phyloP scores from a whole-genome alignment of 1,140 invertebrate species.

The Brachionus rubens region DNA sequence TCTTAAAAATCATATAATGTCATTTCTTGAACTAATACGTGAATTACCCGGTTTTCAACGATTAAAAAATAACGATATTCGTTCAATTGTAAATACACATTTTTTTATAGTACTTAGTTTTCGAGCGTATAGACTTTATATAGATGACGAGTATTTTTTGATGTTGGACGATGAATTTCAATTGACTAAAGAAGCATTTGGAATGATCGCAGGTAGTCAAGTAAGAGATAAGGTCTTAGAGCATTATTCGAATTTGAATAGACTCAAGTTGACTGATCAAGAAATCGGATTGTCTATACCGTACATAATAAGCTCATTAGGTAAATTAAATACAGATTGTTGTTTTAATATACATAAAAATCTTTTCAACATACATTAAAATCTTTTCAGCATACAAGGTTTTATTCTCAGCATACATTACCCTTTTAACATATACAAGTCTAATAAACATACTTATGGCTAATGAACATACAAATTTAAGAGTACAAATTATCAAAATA shows the following conservation, averaged over 20 bases:
- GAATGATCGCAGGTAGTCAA: neutral
- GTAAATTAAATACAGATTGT: neutral
- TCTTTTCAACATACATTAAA: too few relatives aligned
- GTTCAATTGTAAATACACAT: neutral
- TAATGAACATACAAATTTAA: too few relatives aligned
- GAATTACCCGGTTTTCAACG: conserved; percentile 18
- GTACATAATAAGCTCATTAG: neutral
- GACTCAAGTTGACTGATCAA: neutral
- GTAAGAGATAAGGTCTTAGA: conserved; percentile 4
- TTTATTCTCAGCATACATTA: too few relatives aligned
- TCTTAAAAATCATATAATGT: neutral
- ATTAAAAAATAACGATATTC: neutral
- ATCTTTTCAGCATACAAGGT: too few relatives aligned
- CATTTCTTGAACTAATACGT: neutral
- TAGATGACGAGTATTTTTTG: conserved; percentile 13
- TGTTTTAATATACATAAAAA: too few relatives aligned
- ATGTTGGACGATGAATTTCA: neutral
- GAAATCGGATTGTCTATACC: neutral
- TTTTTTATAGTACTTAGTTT: conserved; percentile 12
- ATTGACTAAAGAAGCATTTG: neutral
- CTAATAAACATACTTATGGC: too few relatives aligned
- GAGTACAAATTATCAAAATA: too few relatives aligned
- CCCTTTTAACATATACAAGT: too few relatives aligned
- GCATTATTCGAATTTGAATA: conserved; percentile 1
- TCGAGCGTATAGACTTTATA: neutral